Evolutionary conservation across 2,113 vertebrate species (phyloP), one percentile per base, ranked within the genome.

Genomic region (Microcebus jonahi): DNA sequence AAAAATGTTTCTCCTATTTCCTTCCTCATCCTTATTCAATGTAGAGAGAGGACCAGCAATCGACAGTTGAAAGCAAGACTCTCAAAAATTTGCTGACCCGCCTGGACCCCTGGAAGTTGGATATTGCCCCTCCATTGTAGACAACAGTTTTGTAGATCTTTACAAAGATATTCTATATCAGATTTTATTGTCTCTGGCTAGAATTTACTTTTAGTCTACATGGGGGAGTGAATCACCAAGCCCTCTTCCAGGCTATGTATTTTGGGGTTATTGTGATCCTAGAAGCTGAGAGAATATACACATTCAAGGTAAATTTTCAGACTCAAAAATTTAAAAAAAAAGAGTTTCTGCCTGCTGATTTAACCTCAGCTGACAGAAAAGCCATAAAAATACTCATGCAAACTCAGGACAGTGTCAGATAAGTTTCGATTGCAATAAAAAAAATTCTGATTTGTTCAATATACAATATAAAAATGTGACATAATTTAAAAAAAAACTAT

Each of bases 241-340:
- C 42, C 10, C 23, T 96, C 53, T 86, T 63, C 80, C 91, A 90
- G 95, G 88, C 96, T 86, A 86, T 75, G 31, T 73, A 55, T 93
- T 95, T 90, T 94, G 50, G 71, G 91, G 73, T 96, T 92, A 95
- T 25, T 48, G 57, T 96, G 91, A 97, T 81, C 76, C 48, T 57
- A 65, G 75, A 93, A 93, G 34, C 89, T 82, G 65, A 68, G 55
- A 95, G 48, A 79, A 77, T 92, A 42, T 88, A 27, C 75, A 76
- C 83, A 80, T 80, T 94, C 63, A 97, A 93, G 89, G 73, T 93
- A 55, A 97, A 83, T 91, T 97, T 94, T 96, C 77, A 96, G 67
- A 68, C 7, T 61, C 73, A 93, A 92, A 61, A 45, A 48, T 76
- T 18, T 65, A 75, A 45, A 82, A 79, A 77, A 55, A 53, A 53